Evolutionary conservation across 2,888 invertebrate species (phyloP), one percentile per base, ranked within the genome.

Genomic region (Campaea margaritaria): DNA sequence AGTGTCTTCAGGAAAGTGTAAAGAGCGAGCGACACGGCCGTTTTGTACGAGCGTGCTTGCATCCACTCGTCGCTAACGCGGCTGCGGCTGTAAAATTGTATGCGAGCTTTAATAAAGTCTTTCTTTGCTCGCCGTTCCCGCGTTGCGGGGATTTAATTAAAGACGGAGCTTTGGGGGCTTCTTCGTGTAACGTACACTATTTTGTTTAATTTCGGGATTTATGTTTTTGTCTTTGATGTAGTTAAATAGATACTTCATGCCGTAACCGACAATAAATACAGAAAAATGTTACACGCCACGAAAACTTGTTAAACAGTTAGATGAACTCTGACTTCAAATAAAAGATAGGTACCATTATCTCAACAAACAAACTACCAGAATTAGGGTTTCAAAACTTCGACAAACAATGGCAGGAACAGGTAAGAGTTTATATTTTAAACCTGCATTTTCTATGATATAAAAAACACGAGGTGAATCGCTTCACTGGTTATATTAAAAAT

Each of bases 91-190:
- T 74, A 72, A 77, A 75, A 72, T 71, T 69, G 70, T 69, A 70
- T 68, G 70, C 69, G 71, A 64, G 73, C 70, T 73, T 71, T 77
- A 76, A 76, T 77, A 76, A 70, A 74, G 73, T 72, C 72, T 76
- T 77, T 74, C 75, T 76, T 72, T 61, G 69, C 65, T 69, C 69
- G 76, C 57, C 59, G 55, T 61, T 46, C 1, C 49, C 57, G 58
- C 52, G 58, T 45, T 46, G 44, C 28, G 39, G 51, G 59, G 64
- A 64, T 63, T 69, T 63, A 65, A 65, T 65, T 62, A 65, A 50
- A 58, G 58, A 50, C 5, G 36, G 36, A 34, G n/a, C n/a, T n/a
- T n/a, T n/a, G n/a, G 34, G 34, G 10, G 36, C 7, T n/a, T 36
- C n/a, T n/a, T 36, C 36, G 1, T 36, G 36, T 36, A 12, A 36